Percentiles rank a stretch among this genome's conserved stretches.
These are phyloP conservation scores for Heliornis fulica DNA, from an alignment of 2,113 vertebrate species.

Conservation along the genomic window DNA sequence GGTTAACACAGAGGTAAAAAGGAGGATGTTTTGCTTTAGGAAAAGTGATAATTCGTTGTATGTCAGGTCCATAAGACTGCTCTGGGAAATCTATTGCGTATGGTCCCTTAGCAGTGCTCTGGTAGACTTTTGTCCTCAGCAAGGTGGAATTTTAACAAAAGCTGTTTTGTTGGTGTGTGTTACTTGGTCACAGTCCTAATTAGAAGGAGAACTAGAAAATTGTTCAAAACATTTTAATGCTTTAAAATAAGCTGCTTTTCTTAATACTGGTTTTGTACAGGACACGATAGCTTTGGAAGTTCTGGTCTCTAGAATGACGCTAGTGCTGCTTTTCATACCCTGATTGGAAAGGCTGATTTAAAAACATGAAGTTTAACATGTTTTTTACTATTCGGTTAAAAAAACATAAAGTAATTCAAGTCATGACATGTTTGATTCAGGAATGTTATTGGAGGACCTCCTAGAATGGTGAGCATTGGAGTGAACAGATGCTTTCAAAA, in stretches of 20 bases:
- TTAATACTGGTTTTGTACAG: conserved; percentile 33
- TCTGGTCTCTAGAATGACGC: not conserved
- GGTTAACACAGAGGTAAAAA: not conserved
- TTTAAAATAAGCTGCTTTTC: conserved; percentile 58
- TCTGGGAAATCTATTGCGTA: not conserved
- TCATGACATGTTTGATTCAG: not conserved
- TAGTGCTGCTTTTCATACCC: not conserved
- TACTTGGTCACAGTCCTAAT: conserved; percentile 18
- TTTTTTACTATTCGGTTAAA: not conserved
- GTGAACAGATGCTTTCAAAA: not conserved
- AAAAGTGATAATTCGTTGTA: not conserved
- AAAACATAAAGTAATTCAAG: not conserved
- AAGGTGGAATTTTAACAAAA: conserved; percentile 9
- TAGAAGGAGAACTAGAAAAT: not conserved
- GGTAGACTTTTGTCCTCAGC: not conserved
- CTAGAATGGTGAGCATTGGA: not conserved
- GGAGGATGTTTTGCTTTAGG: not conserved
- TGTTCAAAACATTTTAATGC: conserved; percentile 17
- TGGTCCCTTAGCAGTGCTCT: not conserved
- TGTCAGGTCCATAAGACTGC: not conserved
- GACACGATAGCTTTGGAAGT: not conserved
- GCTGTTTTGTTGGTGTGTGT: not conserved
- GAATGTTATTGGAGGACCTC: not conserved
- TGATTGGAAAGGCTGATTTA: not conserved
- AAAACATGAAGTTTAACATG: not conserved